Percentiles rank a stretch among this genome's conserved stretches.
phyloP scores from a whole-genome alignment of 2,888 invertebrate genomes.

The Sesamia inferens region DNA sequence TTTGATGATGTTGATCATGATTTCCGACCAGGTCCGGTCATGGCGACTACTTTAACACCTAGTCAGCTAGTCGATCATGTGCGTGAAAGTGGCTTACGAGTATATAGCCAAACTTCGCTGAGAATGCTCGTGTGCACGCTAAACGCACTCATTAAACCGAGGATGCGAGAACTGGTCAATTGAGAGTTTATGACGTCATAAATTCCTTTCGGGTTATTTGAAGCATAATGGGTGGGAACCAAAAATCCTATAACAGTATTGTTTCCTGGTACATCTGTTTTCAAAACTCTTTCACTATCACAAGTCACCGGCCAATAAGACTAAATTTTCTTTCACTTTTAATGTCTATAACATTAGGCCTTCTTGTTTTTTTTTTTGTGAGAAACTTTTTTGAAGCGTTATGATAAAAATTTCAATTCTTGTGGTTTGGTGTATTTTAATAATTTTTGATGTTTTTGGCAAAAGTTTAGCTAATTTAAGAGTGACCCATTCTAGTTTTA shows the following conservation, averaged over 20 bases:
- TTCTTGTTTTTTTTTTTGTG: neutral
- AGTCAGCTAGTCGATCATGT: too few relatives aligned
- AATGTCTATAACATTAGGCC: neutral
- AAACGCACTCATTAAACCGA: neutral
- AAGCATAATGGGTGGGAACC: constrained; percentile 5
- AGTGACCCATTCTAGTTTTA: constrained; percentile 30
- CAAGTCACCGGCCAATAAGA: neutral
- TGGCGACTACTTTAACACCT: too few relatives aligned
- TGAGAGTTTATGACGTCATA: neutral
- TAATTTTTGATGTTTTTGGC: constrained; percentile 8
- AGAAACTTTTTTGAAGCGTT: neutral
- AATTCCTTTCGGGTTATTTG: neutral
- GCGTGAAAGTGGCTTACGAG: too few relatives aligned
- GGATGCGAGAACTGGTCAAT: neutral
- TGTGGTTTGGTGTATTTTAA: neutral
- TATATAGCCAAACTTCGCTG: too few relatives aligned
- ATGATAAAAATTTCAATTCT: too few relatives aligned
- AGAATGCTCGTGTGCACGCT: too few relatives aligned
- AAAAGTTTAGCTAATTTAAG: constrained; percentile 13
- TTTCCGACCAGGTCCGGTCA: too few relatives aligned
- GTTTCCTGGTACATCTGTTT: constrained; percentile 2
- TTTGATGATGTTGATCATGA: too few relatives aligned
- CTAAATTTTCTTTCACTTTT: too few relatives aligned
- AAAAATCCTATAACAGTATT: neutral
- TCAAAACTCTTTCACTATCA: constrained; percentile 3